Evolutionary conservation across 2,113 vertebrate genomes (phyloP).

Genomic region (Aspidoscelis tigris): DNA sequence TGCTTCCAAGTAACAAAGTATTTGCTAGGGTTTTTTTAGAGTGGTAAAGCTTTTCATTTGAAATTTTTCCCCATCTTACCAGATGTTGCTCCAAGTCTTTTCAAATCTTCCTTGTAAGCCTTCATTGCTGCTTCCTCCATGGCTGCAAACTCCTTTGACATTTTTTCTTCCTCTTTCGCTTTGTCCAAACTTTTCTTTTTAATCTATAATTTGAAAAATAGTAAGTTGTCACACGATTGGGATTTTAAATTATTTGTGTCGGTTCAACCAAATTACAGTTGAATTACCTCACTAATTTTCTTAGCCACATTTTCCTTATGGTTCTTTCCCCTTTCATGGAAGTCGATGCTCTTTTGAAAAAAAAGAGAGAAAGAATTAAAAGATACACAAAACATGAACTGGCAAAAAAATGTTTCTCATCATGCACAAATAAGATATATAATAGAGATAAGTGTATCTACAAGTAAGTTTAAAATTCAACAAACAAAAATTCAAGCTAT

Average conservation of each 20-base stretch:
- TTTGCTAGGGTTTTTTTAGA: not conserved
- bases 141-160: constrained; percentile 92
- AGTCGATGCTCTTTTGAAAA: constrained; percentile 88
- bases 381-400: not conserved
- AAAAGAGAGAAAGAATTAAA: not conserved
- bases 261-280: constrained; percentile 50
- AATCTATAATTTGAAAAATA: constrained; percentile 80
- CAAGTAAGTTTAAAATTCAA: not conserved
- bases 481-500: not conserved
- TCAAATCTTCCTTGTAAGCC: constrained; percentile 94
- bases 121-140: constrained; percentile 96
- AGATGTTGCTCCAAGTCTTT: constrained; percentile 87
- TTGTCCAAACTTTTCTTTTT: constrained; percentile 95
- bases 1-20: too few species aligned
- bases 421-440: not conserved
- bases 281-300: constrained; percentile 92
- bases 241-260: constrained; percentile 35
- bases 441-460: not conserved
- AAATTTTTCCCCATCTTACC: constrained; percentile 66
- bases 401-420: not conserved
- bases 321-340: constrained; percentile 98
- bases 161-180: constrained; percentile 89
- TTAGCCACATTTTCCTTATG: constrained; percentile 98
- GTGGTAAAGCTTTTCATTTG: not conserved
- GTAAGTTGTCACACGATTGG: constrained; percentile 33